Percentiles rank a stretch among this genome's conserved stretches.
These are phyloP conservation scores for Nasonovia ribisnigri DNA, from an alignment of 2,888 invertebrate species.

Conservation along the genomic window DNA sequence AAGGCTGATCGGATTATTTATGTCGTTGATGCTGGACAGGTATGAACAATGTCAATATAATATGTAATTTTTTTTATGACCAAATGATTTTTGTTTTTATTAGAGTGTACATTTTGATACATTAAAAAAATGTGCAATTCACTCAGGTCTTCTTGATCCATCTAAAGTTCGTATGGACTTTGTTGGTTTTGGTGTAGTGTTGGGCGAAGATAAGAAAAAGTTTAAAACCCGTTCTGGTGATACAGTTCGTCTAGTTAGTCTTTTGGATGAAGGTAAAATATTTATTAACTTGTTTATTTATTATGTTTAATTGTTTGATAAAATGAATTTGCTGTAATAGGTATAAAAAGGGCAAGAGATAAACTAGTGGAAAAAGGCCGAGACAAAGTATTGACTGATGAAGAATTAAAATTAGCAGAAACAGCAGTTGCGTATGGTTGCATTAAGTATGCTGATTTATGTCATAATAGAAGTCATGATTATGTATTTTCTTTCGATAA, in stretches of 20 bases:
- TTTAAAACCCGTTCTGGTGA: slow-evolving; percentile 99
- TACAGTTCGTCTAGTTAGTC: slow-evolving; percentile 86
- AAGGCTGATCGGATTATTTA: slow-evolving; percentile 91
- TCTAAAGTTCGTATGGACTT: slow-evolving; percentile 82
- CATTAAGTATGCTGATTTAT: slow-evolving; percentile 97
- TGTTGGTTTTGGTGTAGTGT: slow-evolving; percentile 95
- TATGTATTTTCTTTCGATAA: slow-evolving; percentile 99
- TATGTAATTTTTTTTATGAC: not conserved
- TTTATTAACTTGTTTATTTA: not conserved
- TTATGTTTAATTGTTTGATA: not conserved
- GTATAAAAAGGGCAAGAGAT: slow-evolving; percentile 82
- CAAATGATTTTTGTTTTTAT: slow-evolving; percentile 62
- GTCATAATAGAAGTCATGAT: slow-evolving; percentile 92
- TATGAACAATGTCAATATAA: slow-evolving; percentile 68
- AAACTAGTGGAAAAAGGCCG: slow-evolving; percentile 90
- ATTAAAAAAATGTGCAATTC: slow-evolving; percentile 84
- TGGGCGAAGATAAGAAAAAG: slow-evolving; percentile 98
- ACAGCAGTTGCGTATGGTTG: slow-evolving; percentile 97
- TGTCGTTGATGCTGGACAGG: slow-evolving; percentile 95
- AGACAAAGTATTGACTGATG: slow-evolving; percentile 83
- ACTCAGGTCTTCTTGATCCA: slow-evolving; percentile 81
- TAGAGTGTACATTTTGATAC: slow-evolving; percentile 79
- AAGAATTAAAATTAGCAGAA: slow-evolving; percentile 86
- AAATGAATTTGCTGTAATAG: slow-evolving; percentile 68
- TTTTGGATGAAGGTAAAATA: slow-evolving; percentile 85